Percentiles rank a stretch among this genome's conserved stretches.
These are phyloP conservation scores for Elanoides forficatus DNA, from an alignment of 2,113 vertebrate species.

Conservation along the genomic window DNA sequence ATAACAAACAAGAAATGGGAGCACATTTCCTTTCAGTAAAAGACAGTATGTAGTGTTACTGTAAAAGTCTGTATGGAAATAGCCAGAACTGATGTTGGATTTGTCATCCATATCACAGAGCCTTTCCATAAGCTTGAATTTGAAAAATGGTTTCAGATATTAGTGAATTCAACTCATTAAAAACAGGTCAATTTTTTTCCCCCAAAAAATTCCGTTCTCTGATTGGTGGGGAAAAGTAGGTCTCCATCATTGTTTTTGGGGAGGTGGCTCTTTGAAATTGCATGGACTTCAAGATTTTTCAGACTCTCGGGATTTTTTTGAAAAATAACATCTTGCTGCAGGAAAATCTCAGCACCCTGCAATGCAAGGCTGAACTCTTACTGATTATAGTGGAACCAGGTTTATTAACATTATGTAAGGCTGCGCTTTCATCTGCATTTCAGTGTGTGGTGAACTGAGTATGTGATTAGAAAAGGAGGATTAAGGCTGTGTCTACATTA, in stretches of 20 bases:
- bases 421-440: background rate
- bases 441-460: background rate
- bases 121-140: background rate
- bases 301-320: background rate
- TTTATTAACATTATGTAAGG: background rate
- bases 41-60: background rate
- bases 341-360: background rate
- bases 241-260: background rate
- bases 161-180: background rate
- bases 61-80: background rate
- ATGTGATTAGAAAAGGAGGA: background rate
- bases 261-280: background rate
- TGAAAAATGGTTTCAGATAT: background rate
- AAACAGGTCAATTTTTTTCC: background rate
- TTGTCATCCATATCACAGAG: background rate
- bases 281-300: background rate
- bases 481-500: background rate
- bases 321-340: background rate
- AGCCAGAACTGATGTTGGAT: background rate
- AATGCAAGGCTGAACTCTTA: background rate
- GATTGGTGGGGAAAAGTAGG: background rate
- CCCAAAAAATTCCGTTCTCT: fast-evolving
- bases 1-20: background rate
- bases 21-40: background rate
- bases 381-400: background rate